Evolutionary conservation across 1,140 invertebrate species (phyloP), one percentile per base, ranked within the genome.

Genomic region (Drosophila bifasciata): DNA sequence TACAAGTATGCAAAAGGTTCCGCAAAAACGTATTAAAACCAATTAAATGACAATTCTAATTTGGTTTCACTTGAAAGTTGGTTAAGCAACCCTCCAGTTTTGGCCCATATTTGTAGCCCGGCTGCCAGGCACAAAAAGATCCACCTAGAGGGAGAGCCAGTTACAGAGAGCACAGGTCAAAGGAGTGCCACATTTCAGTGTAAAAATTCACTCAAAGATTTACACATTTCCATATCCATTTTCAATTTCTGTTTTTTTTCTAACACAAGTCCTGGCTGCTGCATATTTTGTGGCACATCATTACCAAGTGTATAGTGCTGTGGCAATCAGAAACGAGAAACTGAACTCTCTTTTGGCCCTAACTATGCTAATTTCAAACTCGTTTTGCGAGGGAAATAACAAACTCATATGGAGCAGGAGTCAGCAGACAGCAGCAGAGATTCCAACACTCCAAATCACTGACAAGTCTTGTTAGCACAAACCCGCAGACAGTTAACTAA

Each of bases 341-440:
- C 43, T 13, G 11, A 36, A 36, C 32, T 36, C 32, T 52, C 46
- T 61, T 62, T 80, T 50, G 53, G 57, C 62, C 66, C 71, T 86
- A 85, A 85, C 81, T 85, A 85, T 81, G 81, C 81, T 85, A 85
- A 85, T 85, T 85, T 85, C 63, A 66, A 88, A 74, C 74, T 77
- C 70, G 63, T 79, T 86, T 76, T 56, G 52, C 45, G 16, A 36
- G 50, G 43, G 60, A 76, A 73, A 84, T 86, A 84, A 84, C 76
- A 64, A 84, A 84, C 80, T 76, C 72, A 21, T 49, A 84, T 64
- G 51, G 45, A 74, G 50, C 53, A 36, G 4, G 11, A 28, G 28
- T 25, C 5, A 25, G 0, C 19, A 19, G 23, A n/a, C 23, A 25
- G 23, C 23, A 7, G 32, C 32, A 36, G 32, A 36, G 11, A 36